Evolutionary conservation across 2,888 invertebrate genomes (phyloP), one percentile per base, ranked within the genome.

Genomic region (Amiota mariae): DNA sequence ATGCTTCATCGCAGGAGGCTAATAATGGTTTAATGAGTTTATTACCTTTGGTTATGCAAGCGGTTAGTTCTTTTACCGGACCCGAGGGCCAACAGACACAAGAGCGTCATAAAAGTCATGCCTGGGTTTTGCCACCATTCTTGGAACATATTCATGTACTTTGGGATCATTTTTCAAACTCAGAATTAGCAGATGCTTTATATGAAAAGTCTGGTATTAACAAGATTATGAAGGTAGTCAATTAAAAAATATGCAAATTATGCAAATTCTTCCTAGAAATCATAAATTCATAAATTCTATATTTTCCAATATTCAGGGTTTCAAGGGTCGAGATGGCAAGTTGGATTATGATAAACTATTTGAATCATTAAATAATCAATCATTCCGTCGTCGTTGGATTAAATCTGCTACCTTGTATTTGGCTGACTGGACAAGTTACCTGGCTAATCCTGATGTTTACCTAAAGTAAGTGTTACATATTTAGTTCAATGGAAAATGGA

Each of bases 301-400:
- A 9, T 56, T 47, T 46, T 24, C 46, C 9, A 66, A 57, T 49
- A 12, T 64, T 1, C 75, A 90, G 90, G 90, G 90, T 70, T 96
- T 96, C 88, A 91, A 92, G 4, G 94, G 94, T 36, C 91, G 93
- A 1, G 92, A 93, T 72, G 95, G 95, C 0, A 93, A 92, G 76
- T 90, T 96, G 74, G 93, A 94, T 85, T 94, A 95, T 80, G 93
- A 93, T 63, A 91, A 92, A 77, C 93, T 96, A 84, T 92, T 95
- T 80, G 94, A 94, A 82, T 93, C 94, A 80, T 92, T 96, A 79
- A 95, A 96, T 86, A 95, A 96, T 87, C 95, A 94, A 73, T 93
- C 94, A 66, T 94, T 95, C 83, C 92, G 96, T 77, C 92, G 94
- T 68, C 93, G 94, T 78, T 96, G 96, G 96, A 94, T 96, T 78